Evolutionary conservation across 1,140 invertebrate genomes (phyloP), one percentile per base, ranked within the genome.

Genomic region (Zaprionus ghesquierei): DNA sequence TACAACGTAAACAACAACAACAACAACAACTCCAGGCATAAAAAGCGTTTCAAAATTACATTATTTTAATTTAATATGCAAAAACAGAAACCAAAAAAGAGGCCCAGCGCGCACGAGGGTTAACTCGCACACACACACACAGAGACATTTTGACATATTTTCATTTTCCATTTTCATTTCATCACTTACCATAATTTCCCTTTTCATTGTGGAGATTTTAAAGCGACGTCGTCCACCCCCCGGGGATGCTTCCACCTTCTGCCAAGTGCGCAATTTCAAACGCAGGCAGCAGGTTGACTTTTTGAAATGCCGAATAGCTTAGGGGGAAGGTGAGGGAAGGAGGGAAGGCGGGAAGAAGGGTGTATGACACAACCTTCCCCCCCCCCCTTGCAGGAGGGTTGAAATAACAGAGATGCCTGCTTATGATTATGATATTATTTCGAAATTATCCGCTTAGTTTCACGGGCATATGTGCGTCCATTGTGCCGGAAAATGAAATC

Each of bases 371-470:
- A 41, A 15, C n/a, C 41, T 66, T 56, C 23, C 23, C n/a, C n/a
- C n/a, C n/a, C n/a, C n/a, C n/a, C n/a, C n/a, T n/a, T n/a, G n/a
- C n/a, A n/a, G 5, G 53, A 64, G 73, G 80, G 75, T 84, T 80
- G 62, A 59, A 50, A 35, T 38, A 55, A 69, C 61, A 62, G 51
- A 55, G 60, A 61, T 68, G 50, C 35, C 51, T 66, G 73, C 75
- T 89, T 91, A 91, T 91, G 90, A 91, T 91, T 91, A 91, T 91
- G 90, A 91, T 90, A 91, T 91, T 91, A 91, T 91, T 81, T 90
- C 41, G 86, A 91, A 91, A 91, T 91, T 91, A 91, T 91, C 79
- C 90, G 90, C 89, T 91, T 91, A 86, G 77, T 70, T 80, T 85
- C 77, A 75, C 77, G 41, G 41, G 68, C 70, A 91, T 91, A 91